phyloP scores from a whole-genome alignment of 2,888 invertebrate genomes.

The Zaprionus obscuricornis region DNA sequence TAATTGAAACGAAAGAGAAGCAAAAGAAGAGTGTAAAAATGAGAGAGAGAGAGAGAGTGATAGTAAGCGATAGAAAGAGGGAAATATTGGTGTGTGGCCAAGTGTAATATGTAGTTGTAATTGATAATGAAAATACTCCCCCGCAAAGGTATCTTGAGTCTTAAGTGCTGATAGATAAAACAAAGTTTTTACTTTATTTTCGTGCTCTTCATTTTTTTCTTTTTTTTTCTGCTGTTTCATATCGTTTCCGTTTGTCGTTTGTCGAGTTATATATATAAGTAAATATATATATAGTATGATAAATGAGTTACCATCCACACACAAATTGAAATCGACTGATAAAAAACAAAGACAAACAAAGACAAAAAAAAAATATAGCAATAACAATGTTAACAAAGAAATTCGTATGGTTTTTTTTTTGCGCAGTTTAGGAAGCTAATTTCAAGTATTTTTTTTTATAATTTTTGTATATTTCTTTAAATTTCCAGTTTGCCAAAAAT shows the following conservation, averaged over 20 bases:
- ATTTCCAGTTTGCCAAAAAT: conserved; percentile 64
- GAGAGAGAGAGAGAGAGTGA: neutral
- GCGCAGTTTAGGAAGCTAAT: conserved; percentile 19
- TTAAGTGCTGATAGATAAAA: conserved; percentile 45
- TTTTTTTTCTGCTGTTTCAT: conserved; percentile 15
- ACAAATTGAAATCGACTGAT: conserved; percentile 53
- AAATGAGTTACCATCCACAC: conserved; percentile 54
- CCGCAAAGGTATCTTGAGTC: conserved; percentile 16
- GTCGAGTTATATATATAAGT: too few species aligned
- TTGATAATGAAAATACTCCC: conserved; percentile 35
- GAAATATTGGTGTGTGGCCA: too few species aligned
- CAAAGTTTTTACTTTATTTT: neutral
- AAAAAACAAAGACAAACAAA: conserved; percentile 31
- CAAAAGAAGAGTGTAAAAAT: neutral
- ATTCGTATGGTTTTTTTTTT: conserved; percentile 3
- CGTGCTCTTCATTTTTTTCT: conserved; percentile 3
- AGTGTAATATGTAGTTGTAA: conserved; percentile 11
- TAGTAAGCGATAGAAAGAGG: conserved; percentile 25
- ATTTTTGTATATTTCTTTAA: conserved; percentile 1
- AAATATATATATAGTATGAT: too few species aligned
- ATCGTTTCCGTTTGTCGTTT: conserved; percentile 29
- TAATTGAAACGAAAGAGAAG: conserved; percentile 23
- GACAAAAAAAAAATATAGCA: conserved; percentile 19
- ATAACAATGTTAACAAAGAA: conserved; percentile 21
- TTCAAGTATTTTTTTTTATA: conserved; percentile 9